Percentiles rank a stretch among this genome's conserved stretches.
phyloP scores from a whole-genome alignment of 2,888 invertebrate genomes.

The Diarsia dahlii region DNA sequence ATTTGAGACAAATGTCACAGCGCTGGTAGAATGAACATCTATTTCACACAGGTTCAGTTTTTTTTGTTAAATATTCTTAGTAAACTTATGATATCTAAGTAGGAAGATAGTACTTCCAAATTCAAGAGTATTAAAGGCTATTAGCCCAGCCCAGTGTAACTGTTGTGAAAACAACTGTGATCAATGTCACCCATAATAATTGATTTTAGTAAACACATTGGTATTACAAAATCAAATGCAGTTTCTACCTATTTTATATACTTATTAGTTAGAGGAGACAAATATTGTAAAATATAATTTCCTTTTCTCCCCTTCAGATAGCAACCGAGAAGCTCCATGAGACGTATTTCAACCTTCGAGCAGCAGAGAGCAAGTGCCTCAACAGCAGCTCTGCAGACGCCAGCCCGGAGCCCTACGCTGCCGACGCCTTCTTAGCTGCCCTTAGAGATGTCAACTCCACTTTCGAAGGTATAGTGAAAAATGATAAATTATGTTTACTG shows the following conservation, averaged over 20 bases:
- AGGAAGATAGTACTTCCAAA: not conserved
- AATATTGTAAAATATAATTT: not conserved
- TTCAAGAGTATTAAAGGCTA: not conserved
- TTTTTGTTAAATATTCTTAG: not conserved
- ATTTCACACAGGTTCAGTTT: not conserved
- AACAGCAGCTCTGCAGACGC: conserved; percentile 89
- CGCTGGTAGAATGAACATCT: too few relatives aligned
- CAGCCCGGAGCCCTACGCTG: conserved; percentile 94
- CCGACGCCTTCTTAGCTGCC: conserved; percentile 95
- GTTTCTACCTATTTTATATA: not conserved
- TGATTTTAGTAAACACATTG: not conserved
- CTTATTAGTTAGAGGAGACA: not conserved
- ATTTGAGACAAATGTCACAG: too few relatives aligned
- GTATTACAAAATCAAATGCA: not conserved
- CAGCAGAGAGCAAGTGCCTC: conserved; percentile 92
- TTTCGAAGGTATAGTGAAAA: conserved; percentile 83
- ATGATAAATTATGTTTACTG: not conserved
- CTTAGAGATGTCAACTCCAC: conserved; percentile 93
- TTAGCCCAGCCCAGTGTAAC: not conserved
- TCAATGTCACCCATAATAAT: not conserved
- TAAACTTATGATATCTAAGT: not conserved
- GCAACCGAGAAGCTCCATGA: conserved; percentile 96
- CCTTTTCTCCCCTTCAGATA: conserved; percentile 85
- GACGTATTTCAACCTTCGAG: conserved; percentile 93
- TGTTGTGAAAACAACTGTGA: not conserved